phyloP scores from a whole-genome alignment of 2,888 invertebrate genomes.

The Dilophus febrilis region DNA sequence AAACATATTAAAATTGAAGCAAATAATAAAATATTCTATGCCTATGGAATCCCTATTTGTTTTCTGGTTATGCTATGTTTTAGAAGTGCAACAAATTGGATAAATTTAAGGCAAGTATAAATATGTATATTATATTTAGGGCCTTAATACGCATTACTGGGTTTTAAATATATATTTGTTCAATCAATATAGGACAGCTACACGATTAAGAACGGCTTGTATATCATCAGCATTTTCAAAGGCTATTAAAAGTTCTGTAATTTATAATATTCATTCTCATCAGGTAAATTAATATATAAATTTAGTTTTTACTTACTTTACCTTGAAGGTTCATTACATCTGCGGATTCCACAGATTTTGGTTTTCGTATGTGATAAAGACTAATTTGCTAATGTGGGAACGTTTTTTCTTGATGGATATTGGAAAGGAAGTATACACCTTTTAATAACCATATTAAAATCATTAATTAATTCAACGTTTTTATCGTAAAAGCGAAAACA shows the following conservation, averaged over 20 bases:
- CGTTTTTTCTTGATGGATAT: no score
- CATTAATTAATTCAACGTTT: no score
- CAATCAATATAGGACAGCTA: conserved; percentile 5
- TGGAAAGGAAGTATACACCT: no score
- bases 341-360: no score
- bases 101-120: conserved; percentile 6
- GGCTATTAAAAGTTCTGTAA: conserved; percentile 8
- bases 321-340: no score
- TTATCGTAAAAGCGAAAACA: no score
- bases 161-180: no score
- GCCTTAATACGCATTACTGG: neutral
- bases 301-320: no score
- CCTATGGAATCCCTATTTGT: conserved; percentile 1
- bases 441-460: no score
- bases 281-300: conserved; percentile 2
- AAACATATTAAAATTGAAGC: neutral
- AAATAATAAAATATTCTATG: neutral
- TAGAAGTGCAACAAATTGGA: conserved; percentile 6
- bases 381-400: no score
- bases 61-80: conserved; percentile 4
- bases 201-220: conserved; percentile 7
- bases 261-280: conserved; percentile 7
- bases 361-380: no score
- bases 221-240: conserved; percentile 7
- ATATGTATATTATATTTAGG: neutral